Conservation (phyloP, 1,140 invertebrate species). For the Achatina immaculata region DNA sequence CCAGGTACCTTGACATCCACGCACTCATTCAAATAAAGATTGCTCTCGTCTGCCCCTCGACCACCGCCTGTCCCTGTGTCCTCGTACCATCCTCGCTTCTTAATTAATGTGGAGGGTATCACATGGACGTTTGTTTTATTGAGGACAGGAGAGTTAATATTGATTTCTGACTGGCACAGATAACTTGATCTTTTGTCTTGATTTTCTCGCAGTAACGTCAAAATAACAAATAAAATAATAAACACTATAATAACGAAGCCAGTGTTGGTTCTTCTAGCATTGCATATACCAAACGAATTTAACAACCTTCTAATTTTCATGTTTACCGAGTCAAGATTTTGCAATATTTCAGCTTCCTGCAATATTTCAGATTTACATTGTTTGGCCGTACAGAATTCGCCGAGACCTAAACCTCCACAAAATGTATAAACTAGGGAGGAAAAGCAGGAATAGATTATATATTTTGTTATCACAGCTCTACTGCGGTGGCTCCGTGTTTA, state of each 20-base stretch:
- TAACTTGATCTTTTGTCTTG: not conserved
- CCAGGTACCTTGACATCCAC: not conserved
- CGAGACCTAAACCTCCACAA: no score
- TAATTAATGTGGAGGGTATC: conserved; percentile 6
- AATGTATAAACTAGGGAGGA: no score
- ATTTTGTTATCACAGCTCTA: no score
- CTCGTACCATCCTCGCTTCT: not conserved
- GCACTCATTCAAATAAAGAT: conserved; percentile 4
- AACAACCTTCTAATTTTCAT: not conserved
- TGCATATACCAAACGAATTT: not conserved
- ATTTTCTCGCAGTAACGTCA: not conserved
- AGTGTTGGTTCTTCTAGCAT: not conserved
- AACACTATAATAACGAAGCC: not conserved
- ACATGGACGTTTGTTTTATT: conserved; percentile 16
- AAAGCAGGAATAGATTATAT: no score
- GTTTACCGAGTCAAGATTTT: no score
- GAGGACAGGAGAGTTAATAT: not conserved
- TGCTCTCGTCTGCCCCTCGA: not conserved
- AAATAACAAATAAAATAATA: not conserved
- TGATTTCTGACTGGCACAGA: conserved; percentile 9
- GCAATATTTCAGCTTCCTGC: no score
- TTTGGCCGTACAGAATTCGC: no score
- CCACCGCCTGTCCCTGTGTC: not conserved
- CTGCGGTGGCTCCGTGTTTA: no score
- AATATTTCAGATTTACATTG: no score